Conservation (phyloP, 2,113 vertebrate species). For the Delphinus delphis region DNA sequence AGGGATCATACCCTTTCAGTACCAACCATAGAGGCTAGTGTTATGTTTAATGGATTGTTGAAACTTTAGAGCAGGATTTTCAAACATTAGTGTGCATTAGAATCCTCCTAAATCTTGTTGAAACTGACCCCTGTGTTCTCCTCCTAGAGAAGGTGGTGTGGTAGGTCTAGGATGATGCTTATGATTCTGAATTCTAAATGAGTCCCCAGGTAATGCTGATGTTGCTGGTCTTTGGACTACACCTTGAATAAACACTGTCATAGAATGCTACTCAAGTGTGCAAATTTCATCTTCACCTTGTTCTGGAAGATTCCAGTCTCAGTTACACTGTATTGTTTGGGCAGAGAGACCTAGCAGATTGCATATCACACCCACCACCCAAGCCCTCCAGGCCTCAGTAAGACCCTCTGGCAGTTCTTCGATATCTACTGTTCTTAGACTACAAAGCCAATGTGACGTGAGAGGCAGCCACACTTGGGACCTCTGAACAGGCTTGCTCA, state of each 20-base stretch:
- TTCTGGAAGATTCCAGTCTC: not conserved
- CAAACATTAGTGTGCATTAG: not conserved
- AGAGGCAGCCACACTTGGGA: not conserved
- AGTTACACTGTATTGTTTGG: not conserved
- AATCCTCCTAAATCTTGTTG: not conserved
- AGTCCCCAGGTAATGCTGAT: accelerated
- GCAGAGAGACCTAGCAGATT: not conserved
- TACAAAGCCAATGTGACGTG: not conserved
- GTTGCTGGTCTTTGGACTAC: not conserved
- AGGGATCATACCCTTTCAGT: not conserved
- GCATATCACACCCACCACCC: not conserved
- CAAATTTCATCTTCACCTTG: not conserved
- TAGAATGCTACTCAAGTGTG: not conserved
- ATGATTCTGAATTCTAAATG: not conserved
- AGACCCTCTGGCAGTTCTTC: not conserved
- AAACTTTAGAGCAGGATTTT: not conserved
- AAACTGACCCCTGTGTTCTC: not conserved
- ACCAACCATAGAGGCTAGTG: not conserved
- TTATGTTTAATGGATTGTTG: not conserved
- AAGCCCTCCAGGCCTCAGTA: not conserved
- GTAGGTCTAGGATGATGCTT: not conserved
- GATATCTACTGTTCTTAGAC: not conserved
- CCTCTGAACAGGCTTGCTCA: not conserved
- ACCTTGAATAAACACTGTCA: not conserved
- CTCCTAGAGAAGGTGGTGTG: not conserved